These are phyloP conservation scores for Drosophila nikananu DNA, from an alignment of 1,140 invertebrate genomes.

Conservation along the genomic window DNA sequence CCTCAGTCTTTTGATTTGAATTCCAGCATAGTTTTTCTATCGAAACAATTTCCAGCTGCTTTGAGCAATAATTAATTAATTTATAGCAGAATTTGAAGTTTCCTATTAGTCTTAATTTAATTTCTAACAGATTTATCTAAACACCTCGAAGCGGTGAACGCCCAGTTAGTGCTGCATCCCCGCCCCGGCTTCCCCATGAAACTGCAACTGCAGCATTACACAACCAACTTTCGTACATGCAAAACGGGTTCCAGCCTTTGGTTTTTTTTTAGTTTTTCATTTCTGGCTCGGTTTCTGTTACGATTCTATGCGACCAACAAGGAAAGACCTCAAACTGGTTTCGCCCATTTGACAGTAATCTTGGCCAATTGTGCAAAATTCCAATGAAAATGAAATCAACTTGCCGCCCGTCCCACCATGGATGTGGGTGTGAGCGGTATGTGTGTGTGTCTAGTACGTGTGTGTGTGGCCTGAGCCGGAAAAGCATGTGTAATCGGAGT, in stretches of 20 bases:
- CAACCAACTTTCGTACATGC: constrained; percentile 61
- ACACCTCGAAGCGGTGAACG: constrained; percentile 66
- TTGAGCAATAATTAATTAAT: not conserved
- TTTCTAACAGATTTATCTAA: constrained; percentile 73
- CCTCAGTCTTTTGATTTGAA: constrained; percentile 44
- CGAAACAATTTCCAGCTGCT: not conserved
- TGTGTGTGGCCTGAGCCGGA: constrained; percentile 33
- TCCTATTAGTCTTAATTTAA: constrained; percentile 47
- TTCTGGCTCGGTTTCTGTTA: constrained; percentile 34
- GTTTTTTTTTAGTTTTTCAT: constrained; percentile 17
- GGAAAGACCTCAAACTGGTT: constrained; percentile 75
- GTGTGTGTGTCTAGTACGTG: not conserved
- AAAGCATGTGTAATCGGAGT: constrained; percentile 34
- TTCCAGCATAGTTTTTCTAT: constrained; percentile 60
- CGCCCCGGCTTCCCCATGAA: not conserved
- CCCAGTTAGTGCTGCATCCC: constrained; percentile 35
- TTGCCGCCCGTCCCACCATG: constrained; percentile 21
- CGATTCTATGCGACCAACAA: constrained; percentile 75
- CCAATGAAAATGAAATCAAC: constrained; percentile 73
- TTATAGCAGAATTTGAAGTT: not conserved
- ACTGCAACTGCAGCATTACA: constrained; percentile 52
- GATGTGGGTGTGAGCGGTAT: constrained; percentile 2
- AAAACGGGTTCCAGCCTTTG: constrained; percentile 50
- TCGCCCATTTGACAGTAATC: constrained; percentile 50
- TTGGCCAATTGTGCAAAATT: constrained; percentile 76